Base-by-base conservation (phyloP, 2,888 invertebrate species). In the Pterobdella sp. region DNA sequence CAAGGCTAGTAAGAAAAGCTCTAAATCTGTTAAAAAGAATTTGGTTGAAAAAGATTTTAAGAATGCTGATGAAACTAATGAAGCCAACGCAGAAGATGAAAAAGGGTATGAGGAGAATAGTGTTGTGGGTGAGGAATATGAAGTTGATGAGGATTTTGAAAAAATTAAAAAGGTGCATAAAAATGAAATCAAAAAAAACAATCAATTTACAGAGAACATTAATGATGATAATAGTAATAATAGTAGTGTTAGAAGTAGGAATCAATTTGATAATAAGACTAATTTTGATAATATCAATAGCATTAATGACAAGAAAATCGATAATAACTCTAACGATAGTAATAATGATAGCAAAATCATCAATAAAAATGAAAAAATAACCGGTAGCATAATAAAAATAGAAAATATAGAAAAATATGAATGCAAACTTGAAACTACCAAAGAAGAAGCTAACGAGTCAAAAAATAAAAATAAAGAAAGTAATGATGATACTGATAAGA, bases 261-360 rank as follows among this genome's bases (percentile, higher is more conserved):
- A 26, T 35, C 22, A 67, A n/a, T 35, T 32, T 67, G 67, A 67
- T 67, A 42, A 42, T 42, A 42, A 42, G 7, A 42, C 42, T 42
- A 42, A 14, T 42, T 14, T 14, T 42, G 18, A 42, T 42, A 42
- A 7, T 42, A 42, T 14, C 18, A 18, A 7, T 42, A 42, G 10
- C 42, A 42, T 42, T 42, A 42, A 7, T 42, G 49, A 14, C 49
- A 42, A 42, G 49, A 42, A 42, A 42, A 22, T 14, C 49, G 7
- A 7, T 14, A 42, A 42, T 42, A 22, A 42, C 22, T 7, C 7
- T 42, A 22, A 42, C 22, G 49, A 42, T n/a, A n/a, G n/a, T n/a
- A n/a, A n/a, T n/a, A n/a, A n/a, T n/a, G n/a, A n/a, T n/a, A n/a
- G n/a, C n/a, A n/a, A n/a, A n/a, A n/a, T n/a, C n/a, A n/a, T n/a